phyloP scores from a whole-genome alignment of 2,888 invertebrate genomes.

The Dusona sp. region DNA sequence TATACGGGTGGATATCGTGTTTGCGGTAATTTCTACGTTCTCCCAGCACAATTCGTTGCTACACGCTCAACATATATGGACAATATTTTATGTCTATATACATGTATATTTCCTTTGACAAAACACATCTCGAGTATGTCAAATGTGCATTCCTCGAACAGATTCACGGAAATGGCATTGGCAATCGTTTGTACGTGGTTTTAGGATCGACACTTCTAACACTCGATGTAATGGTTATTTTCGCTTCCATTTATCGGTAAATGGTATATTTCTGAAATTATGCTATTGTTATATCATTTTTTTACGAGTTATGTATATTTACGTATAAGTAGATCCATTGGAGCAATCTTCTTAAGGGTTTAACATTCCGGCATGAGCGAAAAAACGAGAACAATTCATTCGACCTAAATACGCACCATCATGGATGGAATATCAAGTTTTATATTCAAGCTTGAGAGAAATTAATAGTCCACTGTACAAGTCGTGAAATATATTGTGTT shows the following conservation, averaged over 20 bases:
- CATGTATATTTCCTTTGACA: neutral
- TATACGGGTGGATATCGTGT: slow-evolving; percentile 57
- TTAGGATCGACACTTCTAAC: neutral
- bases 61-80: neutral
- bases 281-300: neutral
- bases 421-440: slow-evolving; percentile 31
- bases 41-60: slow-evolving; percentile 33
- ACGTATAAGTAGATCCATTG: neutral
- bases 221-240: neutral
- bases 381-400: slow-evolving; percentile 12
- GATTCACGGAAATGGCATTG: neutral
- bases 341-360: neutral
- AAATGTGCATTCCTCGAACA: slow-evolving; percentile 29
- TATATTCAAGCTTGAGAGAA: slow-evolving; percentile 34
- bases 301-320: neutral
- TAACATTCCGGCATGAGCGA: neutral
- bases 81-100: neutral
- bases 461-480: slow-evolving; percentile 42
- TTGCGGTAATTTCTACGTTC: slow-evolving; percentile 61
- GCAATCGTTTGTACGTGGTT: neutral
- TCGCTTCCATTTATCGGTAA: neutral
- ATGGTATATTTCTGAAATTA: neutral
- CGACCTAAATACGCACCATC: neutral
- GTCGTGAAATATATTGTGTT: slow-evolving; percentile 41
- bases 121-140: slow-evolving; percentile 22